Evolutionary conservation across 2,113 vertebrate species (phyloP).

Genomic region (Aspiorhynchus laticeps): DNA sequence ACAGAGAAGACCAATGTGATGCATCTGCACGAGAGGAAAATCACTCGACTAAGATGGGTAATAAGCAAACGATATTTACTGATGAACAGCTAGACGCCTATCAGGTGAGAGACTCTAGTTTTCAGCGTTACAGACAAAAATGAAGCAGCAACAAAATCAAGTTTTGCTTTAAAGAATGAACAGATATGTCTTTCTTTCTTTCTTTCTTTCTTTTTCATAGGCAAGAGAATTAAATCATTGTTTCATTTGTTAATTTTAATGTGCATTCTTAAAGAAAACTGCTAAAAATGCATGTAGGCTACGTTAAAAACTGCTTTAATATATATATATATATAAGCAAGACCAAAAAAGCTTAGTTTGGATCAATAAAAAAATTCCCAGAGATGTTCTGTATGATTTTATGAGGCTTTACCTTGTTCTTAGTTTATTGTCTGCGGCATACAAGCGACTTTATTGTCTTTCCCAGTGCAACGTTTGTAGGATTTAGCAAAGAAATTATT

Average conservation of each 20-base stretch:
- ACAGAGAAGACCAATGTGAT: conserved; percentile 79
- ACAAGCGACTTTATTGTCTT: not conserved
- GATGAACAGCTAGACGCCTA: conserved; percentile 95
- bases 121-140: not conserved
- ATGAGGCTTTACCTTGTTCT: not conserved
- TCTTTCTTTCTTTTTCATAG: too few species aligned
- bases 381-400: not conserved
- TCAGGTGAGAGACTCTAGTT: conserved; percentile 79
- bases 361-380: not conserved
- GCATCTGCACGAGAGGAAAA: conserved; percentile 75
- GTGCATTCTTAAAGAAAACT: not conserved
- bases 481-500: not conserved
- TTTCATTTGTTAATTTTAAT: not conserved
- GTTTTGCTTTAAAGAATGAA: not conserved
- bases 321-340: not conserved
- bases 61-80: conserved; percentile 96
- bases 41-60: conserved; percentile 87
- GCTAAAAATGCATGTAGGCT: too few species aligned
- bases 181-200: not conserved
- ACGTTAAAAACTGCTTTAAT: too few species aligned
- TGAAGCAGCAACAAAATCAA: not conserved
- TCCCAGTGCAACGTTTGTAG: not conserved
- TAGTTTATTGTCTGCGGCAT: conserved; percentile 10
- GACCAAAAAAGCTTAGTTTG: not conserved
- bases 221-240: not conserved